These are phyloP conservation scores for Autographa pulchrina DNA, from an alignment of 2,888 invertebrate genomes.

Conservation along the genomic window DNA sequence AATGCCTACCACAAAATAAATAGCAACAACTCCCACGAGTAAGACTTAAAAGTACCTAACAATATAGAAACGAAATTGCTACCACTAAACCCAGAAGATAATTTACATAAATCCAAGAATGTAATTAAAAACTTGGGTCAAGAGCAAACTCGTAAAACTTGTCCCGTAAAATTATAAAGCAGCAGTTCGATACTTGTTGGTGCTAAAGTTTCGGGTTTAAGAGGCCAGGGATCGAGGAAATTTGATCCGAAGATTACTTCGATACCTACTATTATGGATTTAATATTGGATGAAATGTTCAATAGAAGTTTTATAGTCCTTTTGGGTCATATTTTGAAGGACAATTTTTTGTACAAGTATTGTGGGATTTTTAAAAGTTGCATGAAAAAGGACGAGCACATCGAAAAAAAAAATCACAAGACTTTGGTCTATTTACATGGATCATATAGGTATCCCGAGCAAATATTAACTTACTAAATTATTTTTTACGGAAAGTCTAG, in stretches of 20 bases:
- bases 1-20: not conserved
- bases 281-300: not conserved
- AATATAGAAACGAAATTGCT: not conserved
- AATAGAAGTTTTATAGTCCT: not conserved
- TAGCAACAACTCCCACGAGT: not conserved
- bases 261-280: conserved; percentile 3
- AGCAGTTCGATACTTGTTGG: conserved; percentile 17
- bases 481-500: too few relatives aligned
- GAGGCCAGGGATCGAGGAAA: conserved; percentile 10
- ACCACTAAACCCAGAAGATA: not conserved
- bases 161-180: conserved; percentile 17
- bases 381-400: too few relatives aligned
- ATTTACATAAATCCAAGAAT: conserved; percentile 8
- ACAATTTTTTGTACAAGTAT: not conserved
- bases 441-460: too few relatives aligned
- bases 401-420: not conserved
- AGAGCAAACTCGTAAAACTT: conserved; percentile 30
- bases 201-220: conserved; percentile 5
- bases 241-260: conserved; percentile 13
- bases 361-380: not conserved
- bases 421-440: too few relatives aligned
- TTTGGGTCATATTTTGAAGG: not conserved
- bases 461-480: too few relatives aligned
- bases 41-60: not conserved
- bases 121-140: conserved; percentile 26